A percentile compares a stretch with the other conserved stretches of the same genome.
Evolutionary conservation across 2,888 invertebrate genomes (phyloP).

Genomic region (Habroteleia sp.): DNA sequence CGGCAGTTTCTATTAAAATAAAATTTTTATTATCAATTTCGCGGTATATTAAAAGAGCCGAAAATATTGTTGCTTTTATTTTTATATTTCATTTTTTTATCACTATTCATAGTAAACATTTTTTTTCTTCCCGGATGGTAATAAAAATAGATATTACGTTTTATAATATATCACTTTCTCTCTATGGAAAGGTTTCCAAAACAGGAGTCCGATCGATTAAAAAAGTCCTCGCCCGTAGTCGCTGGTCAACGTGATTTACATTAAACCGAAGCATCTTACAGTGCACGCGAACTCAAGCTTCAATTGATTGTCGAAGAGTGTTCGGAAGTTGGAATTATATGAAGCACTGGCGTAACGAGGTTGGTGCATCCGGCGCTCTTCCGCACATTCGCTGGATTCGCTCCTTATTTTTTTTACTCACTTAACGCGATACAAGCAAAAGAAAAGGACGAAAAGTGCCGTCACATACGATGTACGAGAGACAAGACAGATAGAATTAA

Average conservation of each 20-base stretch:
- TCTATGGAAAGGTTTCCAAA: not conserved
- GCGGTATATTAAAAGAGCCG: no score
- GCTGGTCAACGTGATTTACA: not conserved
- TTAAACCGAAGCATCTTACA: constrained; percentile 22
- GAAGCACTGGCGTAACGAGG: constrained; percentile 50
- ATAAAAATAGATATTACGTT: no score
- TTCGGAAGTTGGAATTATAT: constrained; percentile 57
- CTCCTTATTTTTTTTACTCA: constrained; percentile 25
- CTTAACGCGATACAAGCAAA: constrained; percentile 10
- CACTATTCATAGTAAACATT: no score
- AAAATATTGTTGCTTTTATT: no score
- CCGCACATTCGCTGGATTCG: constrained; percentile 15
- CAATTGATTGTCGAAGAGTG: constrained; percentile 47
- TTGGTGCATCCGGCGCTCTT: constrained; percentile 46
- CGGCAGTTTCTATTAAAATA: no score
- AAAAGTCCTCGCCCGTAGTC: constrained; percentile 3
- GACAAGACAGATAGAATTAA: constrained; percentile 24
- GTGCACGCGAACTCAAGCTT: constrained; percentile 30
- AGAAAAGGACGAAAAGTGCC: constrained; percentile 11
- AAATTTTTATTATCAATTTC: no score
- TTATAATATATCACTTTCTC: no score
- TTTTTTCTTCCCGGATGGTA: no score
- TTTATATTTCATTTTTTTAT: no score
- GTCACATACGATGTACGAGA: constrained; percentile 9
- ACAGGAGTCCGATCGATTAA: constrained; percentile 10